Evolutionary conservation across 2,888 invertebrate species (phyloP).

Genomic region (Hyalella azteca): DNA sequence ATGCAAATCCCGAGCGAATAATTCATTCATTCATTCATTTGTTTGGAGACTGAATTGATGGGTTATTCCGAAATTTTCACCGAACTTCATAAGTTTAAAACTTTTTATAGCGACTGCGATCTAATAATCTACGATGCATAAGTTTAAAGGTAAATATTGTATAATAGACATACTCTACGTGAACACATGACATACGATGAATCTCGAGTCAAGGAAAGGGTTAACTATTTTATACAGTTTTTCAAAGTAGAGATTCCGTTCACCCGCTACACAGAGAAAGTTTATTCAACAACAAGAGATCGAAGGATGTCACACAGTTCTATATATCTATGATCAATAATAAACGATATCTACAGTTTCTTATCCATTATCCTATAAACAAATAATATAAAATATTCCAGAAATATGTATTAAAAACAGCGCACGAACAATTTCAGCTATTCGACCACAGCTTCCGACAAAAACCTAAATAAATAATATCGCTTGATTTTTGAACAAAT

Average conservation of each 20-base stretch:
- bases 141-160: too few relatives aligned
- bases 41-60: too few relatives aligned
- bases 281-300: slow-evolving; percentile 24
- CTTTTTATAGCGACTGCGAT: too few relatives aligned
- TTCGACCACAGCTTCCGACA: background rate
- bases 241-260: background rate
- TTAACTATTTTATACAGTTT: background rate
- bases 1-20: too few relatives aligned
- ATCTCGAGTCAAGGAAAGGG: background rate
- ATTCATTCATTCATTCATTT: too few relatives aligned
- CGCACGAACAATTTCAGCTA: background rate
- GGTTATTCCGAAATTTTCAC: too few relatives aligned
- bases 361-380: slow-evolving; percentile 1
- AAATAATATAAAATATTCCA: slow-evolving; percentile 28
- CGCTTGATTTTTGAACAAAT: background rate
- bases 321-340: slow-evolving; percentile 14
- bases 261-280: slow-evolving; percentile 17
- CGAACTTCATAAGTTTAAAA: too few relatives aligned
- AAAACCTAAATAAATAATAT: too few relatives aligned
- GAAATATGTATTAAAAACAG: slow-evolving; percentile 8
- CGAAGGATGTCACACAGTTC: slow-evolving; percentile 13
- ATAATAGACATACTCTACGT: too few relatives aligned
- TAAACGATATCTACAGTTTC: slow-evolving; percentile 27
- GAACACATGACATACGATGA: too few relatives aligned
- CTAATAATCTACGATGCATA: too few relatives aligned